These are phyloP conservation scores for Bugula neritina DNA, from an alignment of 2,888 invertebrate species.

Conservation along the genomic window DNA sequence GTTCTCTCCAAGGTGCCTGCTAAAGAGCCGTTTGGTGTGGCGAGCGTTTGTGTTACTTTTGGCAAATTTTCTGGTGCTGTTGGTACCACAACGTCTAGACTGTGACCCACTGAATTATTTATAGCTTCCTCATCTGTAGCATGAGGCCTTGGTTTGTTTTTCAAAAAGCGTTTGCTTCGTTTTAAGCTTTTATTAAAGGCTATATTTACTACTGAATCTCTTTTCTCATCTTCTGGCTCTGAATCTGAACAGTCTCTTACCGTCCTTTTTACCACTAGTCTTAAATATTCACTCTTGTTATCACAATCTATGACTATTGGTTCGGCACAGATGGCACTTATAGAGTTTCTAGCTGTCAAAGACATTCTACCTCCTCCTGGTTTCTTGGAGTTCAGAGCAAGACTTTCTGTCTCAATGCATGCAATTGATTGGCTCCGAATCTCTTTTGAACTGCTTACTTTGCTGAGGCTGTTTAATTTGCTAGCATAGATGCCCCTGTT, in stretches of 20 bases:
- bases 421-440: neutral
- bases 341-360: neutral
- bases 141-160: neutral
- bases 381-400: neutral
- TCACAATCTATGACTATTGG: slow-evolving; percentile 22
- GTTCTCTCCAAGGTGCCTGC: neutral
- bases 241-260: slow-evolving; percentile 23
- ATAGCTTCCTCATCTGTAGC: neutral
- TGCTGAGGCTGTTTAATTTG: neutral
- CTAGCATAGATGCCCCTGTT: neutral
- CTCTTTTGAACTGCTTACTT: neutral
- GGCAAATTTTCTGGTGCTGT: neutral
- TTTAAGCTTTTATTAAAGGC: neutral
- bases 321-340: neutral
- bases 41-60: neutral
- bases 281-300: slow-evolving; percentile 15
- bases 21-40: neutral
- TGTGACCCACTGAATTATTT: neutral
- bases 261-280: slow-evolving; percentile 18
- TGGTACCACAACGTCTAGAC: neutral
- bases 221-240: neutral
- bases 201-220: neutral
- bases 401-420: neutral
- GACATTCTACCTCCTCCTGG: neutral
- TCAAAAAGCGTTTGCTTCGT: neutral